phyloP scores from a whole-genome alignment of 2,797 vertebrate species.

The Helostoma temminkii region DNA sequence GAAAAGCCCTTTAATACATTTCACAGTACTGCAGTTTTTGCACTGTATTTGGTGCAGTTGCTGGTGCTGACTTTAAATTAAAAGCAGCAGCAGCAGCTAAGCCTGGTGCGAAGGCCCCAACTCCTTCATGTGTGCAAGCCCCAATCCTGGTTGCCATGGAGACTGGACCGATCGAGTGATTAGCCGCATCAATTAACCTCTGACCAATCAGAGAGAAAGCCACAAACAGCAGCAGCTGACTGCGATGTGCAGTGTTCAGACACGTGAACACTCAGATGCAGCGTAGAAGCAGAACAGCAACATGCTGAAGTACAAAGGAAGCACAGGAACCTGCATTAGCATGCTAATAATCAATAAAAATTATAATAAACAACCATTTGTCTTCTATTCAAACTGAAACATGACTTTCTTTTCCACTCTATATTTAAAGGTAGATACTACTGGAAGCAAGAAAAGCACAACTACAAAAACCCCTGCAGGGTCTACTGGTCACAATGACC shows the following conservation, averaged over 20 bases:
- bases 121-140: constrained; percentile 40
- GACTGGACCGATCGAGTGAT: constrained; percentile 68
- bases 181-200: constrained; percentile 72
- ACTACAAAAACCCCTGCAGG: no score
- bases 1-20: neutral
- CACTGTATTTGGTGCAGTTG: constrained; percentile 9
- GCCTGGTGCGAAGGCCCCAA: constrained; percentile 26
- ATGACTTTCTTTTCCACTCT: no score
- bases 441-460: no score
- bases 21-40: constrained; percentile 15
- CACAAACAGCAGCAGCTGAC: constrained; percentile 39
- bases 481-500: constrained; percentile 10
- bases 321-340: neutral
- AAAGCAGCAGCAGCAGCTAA: constrained; percentile 12
- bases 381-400: no score
- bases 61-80: constrained; percentile 21
- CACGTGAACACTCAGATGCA: neutral
- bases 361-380: no score
- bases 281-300: neutral
- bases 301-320: constrained; percentile 6
- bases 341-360: no score
- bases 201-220: constrained; percentile 59
- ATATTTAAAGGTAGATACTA: no score
- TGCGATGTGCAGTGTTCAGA: constrained; percentile 46
- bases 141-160: constrained; percentile 69